These are phyloP conservation scores for Drosophila gaucha DNA, from an alignment of 2,888 invertebrate species.

Conservation along the genomic window DNA sequence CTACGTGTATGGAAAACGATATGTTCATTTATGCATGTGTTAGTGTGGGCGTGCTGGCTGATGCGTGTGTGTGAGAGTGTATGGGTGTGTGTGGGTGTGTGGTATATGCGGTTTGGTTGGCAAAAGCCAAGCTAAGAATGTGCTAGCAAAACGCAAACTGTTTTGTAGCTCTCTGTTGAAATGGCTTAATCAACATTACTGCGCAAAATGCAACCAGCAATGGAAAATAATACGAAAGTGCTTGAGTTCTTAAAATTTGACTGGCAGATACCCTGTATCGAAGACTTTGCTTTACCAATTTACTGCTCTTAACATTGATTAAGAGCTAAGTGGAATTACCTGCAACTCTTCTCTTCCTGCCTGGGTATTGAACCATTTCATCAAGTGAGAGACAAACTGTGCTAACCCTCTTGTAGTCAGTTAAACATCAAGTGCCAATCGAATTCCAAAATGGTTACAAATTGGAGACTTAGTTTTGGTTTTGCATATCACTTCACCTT, in stretches of 20 bases:
- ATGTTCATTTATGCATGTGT: constrained; percentile 7
- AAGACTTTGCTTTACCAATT: neutral
- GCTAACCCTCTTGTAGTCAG: neutral
- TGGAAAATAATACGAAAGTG: neutral
- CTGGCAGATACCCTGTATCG: neutral
- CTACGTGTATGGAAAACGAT: constrained; percentile 50
- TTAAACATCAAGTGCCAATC: neutral
- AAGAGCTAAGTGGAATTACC: too few species aligned
- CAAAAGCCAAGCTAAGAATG: constrained; percentile 1
- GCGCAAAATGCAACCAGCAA: constrained; percentile 29
- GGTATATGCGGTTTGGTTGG: neutral
- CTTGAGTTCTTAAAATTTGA: neutral
- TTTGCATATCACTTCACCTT: neutral
- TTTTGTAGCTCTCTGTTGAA: constrained; percentile 21
- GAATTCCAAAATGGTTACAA: neutral
- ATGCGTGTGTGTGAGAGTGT: neutral
- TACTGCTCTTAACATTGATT: too few species aligned
- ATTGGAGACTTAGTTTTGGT: neutral
- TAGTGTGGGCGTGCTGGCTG: neutral
- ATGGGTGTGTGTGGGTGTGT: neutral
- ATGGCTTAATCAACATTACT: constrained; percentile 48
- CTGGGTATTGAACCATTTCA: too few species aligned
- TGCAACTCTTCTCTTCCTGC: too few species aligned
- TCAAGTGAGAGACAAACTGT: too few species aligned
- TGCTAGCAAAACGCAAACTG: neutral